Percentiles rank a stretch among this genome's conserved stretches.
These are phyloP conservation scores for Brassicogethes aeneus DNA, from an alignment of 2,888 invertebrate genomes.

Conservation along the genomic window DNA sequence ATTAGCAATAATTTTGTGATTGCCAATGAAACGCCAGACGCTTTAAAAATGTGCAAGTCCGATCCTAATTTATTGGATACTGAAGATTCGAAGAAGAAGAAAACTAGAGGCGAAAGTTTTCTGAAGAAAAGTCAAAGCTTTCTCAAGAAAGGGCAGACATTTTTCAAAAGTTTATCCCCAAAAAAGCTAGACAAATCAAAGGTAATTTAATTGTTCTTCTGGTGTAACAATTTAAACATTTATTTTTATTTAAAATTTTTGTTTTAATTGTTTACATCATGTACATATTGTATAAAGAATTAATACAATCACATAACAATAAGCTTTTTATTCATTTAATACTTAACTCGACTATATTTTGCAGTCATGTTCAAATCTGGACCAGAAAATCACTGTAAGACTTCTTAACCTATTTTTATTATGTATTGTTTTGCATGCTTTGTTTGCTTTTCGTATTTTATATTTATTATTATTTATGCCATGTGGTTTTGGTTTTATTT, in stretches of 20 bases:
- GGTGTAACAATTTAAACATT: constrained; percentile 3
- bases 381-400: constrained; percentile 37
- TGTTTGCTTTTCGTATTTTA: constrained; percentile 15
- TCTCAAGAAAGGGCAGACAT: constrained; percentile 38
- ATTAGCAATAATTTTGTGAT: neutral
- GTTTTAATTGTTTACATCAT: no score
- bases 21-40: constrained; percentile 5
- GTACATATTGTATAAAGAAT: no score
- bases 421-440: constrained; percentile 15
- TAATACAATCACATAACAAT: no score
- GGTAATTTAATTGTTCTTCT: constrained; percentile 37
- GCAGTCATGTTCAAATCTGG: constrained; percentile 52
- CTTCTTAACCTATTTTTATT: constrained; percentile 20
- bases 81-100: constrained; percentile 34
- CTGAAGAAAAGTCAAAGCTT: constrained; percentile 51
- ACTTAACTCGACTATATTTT: no score
- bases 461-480: constrained; percentile 7
- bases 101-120: constrained; percentile 61
- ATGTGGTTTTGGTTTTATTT: constrained; percentile 10
- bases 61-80: constrained; percentile 37
- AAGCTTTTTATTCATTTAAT: no score
- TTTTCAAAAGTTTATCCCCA: constrained; percentile 50
- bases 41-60: constrained; percentile 33
- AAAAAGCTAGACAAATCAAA: constrained; percentile 56
- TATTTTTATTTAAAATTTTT: no score